Evolutionary conservation across 2,797 vertebrate species (phyloP).

Genomic region (Loris lydekkerianus): DNA sequence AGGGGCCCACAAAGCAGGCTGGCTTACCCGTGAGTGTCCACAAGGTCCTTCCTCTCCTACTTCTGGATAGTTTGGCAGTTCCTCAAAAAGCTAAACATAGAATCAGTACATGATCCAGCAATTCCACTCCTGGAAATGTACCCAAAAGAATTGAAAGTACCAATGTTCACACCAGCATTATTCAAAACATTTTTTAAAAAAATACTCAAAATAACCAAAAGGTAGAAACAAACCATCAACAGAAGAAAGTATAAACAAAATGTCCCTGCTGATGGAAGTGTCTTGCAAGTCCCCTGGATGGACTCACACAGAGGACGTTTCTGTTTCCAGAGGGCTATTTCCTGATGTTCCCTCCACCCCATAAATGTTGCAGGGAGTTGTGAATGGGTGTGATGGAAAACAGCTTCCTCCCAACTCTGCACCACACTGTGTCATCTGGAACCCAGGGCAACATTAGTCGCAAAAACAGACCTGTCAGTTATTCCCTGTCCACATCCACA

Average conservation of each 20-base stretch:
- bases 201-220: neutral
- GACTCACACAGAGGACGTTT: neutral
- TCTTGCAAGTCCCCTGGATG: neutral
- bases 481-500: neutral
- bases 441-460: neutral
- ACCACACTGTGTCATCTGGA: neutral
- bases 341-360: neutral
- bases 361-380: neutral
- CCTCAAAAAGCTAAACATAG: neutral
- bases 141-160: neutral
- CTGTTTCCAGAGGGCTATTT: neutral
- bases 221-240: neutral
- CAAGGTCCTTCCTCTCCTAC: neutral
- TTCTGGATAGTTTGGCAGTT: neutral
- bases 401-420: neutral
- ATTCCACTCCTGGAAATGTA: neutral
- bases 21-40: neutral
- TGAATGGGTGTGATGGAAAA: neutral
- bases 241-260: neutral
- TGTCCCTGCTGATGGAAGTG: neutral
- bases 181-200: neutral
- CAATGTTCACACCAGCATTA: neutral
- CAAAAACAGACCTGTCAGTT: neutral
- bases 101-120: neutral
- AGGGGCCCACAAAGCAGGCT: neutral